These are phyloP conservation scores for Pygoscelis adeliae DNA, from an alignment of 2,113 vertebrate species.

Conservation along the genomic window DNA sequence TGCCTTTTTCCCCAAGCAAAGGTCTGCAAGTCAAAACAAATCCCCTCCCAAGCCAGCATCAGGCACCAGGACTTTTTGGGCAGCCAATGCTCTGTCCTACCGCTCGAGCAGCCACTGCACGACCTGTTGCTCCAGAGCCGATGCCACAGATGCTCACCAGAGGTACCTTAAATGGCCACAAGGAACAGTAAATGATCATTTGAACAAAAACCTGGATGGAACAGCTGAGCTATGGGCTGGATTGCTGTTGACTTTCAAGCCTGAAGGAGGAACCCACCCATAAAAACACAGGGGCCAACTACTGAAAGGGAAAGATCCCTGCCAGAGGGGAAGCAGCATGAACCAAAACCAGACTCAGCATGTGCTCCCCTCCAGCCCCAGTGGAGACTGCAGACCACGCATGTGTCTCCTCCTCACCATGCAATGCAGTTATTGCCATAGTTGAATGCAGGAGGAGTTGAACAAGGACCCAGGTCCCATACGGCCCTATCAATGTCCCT, in stretches of 20 bases:
- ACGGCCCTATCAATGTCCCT: accelerated
- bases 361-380: not conserved
- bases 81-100: not conserved
- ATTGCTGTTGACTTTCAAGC: not conserved
- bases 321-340: not conserved
- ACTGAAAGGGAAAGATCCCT: not conserved
- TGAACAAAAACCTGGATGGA: not conserved
- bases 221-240: not conserved
- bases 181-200: not conserved
- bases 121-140: not conserved
- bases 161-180: not conserved
- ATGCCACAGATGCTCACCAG: not conserved
- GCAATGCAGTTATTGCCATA: not conserved
- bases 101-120: not conserved
- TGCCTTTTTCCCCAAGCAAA: not conserved
- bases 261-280: not conserved
- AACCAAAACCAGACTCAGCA: not conserved
- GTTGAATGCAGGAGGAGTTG: not conserved
- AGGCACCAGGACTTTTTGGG: not conserved
- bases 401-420: not conserved
- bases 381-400: accelerated
- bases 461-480: not conserved
- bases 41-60: not conserved
- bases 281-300: not conserved
- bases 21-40: not conserved